phyloP scores from a whole-genome alignment of 2,888 invertebrate species.

The Agriotes lineatus region DNA sequence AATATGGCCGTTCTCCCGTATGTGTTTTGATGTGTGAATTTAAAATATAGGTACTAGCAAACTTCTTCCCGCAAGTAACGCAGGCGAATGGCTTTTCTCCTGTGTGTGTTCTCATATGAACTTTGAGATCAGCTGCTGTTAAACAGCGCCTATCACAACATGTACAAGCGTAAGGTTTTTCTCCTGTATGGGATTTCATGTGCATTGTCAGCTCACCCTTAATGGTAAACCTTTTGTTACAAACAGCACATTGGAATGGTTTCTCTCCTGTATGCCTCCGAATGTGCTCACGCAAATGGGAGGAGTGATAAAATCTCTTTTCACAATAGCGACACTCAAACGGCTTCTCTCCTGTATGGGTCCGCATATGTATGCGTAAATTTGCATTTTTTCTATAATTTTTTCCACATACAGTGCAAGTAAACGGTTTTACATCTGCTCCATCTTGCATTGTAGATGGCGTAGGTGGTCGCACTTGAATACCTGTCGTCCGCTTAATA shows the following conservation, averaged over 20 bases:
- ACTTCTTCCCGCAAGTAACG: conserved; percentile 65
- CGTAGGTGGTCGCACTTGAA: conserved; percentile 59
- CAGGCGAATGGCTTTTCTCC: conserved; percentile 63
- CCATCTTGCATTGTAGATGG: conserved; percentile 48
- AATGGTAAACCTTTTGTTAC: conserved; percentile 62
- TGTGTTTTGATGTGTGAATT: conserved; percentile 73
- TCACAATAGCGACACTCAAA: conserved; percentile 64
- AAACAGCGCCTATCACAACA: conserved; percentile 72
- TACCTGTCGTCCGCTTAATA: conserved; percentile 59
- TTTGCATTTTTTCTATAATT: conserved; percentile 62
- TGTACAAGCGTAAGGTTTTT: conserved; percentile 69
- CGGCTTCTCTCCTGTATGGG: conserved; percentile 64
- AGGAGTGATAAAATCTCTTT: conserved; percentile 63
- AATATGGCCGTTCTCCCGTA: conserved; percentile 73
- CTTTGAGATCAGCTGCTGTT: conserved; percentile 67
- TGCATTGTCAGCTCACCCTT: conserved; percentile 66
- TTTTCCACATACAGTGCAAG: conserved; percentile 60
- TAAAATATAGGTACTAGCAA: conserved; percentile 72
- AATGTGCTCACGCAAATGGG: conserved; percentile 62
- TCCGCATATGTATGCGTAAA: conserved; percentile 62
- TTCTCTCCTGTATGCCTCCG: conserved; percentile 64
- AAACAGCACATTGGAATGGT: conserved; percentile 62
- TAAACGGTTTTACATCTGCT: conserved; percentile 53
- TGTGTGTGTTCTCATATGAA: conserved; percentile 67
- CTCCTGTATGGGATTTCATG: conserved; percentile 69